Evolutionary conservation across 1,140 invertebrate genomes (phyloP).

Genomic region (Drosophila bipectinata): DNA sequence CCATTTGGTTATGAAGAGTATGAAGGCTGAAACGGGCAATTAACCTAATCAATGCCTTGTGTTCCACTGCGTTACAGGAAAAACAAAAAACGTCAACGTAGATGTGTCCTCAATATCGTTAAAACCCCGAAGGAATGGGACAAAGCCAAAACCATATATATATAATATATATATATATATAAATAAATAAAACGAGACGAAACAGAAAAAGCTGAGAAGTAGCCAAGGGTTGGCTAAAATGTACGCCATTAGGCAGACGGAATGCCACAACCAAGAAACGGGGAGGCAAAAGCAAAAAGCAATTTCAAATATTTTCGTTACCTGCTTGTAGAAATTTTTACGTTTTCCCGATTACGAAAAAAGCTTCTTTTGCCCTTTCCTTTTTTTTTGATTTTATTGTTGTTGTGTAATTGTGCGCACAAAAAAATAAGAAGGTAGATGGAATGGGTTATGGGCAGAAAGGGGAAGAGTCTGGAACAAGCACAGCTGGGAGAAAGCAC

Average conservation of each 20-base stretch:
- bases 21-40: constrained; percentile 61
- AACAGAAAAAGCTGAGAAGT: constrained; percentile 46
- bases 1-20: constrained; percentile 39
- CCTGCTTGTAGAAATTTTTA: constrained; percentile 77
- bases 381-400: constrained; percentile 39
- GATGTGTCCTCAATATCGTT: constrained; percentile 38
- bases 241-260: constrained; percentile 77
- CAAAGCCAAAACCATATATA: constrained; percentile 9
- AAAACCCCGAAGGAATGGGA: constrained; percentile 4
- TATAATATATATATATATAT: constrained; percentile 1
- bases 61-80: constrained; percentile 17
- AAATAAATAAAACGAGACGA: constrained; percentile 40
- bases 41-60: constrained; percentile 66
- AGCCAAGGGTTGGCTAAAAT: constrained; percentile 57
- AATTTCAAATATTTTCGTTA: constrained; percentile 81
- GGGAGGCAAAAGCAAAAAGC: constrained; percentile 70
- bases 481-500: constrained; percentile 18
- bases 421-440: constrained; percentile 29
- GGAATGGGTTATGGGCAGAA: constrained; percentile 61
- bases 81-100: constrained; percentile 28
- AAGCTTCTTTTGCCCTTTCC: constrained; percentile 34
- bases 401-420: constrained; percentile 78
- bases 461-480: neutral
- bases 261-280: constrained; percentile 58
- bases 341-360: constrained; percentile 77